These are phyloP conservation scores for Lagopus leucura DNA, from an alignment of 2,113 vertebrate genomes.

Conservation along the genomic window DNA sequence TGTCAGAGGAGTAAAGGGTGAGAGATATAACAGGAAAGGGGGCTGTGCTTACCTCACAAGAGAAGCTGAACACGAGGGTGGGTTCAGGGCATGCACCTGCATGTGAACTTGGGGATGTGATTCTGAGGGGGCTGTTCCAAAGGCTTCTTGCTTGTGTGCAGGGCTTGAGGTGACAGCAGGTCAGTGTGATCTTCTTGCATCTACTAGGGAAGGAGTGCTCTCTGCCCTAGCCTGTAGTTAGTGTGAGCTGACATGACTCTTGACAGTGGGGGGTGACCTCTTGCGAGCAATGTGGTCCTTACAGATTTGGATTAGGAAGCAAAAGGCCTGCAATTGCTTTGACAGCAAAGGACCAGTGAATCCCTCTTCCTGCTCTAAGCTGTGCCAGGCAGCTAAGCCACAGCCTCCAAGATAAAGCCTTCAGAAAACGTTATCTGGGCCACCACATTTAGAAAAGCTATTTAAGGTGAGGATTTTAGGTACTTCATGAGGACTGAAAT, in stretches of 20 bases:
- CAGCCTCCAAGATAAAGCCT: background rate
- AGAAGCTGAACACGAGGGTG: background rate
- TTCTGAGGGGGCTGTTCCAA: background rate
- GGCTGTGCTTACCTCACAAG: background rate
- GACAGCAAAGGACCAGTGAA: background rate
- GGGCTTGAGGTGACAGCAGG: background rate
- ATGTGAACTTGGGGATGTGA: background rate
- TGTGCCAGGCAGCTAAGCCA: background rate
- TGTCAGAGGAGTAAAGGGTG: background rate
- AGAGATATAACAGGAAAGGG: background rate
- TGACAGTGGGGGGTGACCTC: background rate
- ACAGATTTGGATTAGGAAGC: background rate
- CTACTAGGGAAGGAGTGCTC: background rate
- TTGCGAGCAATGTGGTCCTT: background rate
- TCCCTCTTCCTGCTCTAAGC: background rate
- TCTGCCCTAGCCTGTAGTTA: background rate
- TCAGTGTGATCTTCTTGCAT: background rate
- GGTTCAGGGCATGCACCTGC: fast-evolving
- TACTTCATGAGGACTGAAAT: background rate
- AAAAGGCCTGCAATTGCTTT: background rate
- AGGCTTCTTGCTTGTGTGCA: background rate
- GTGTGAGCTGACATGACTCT: background rate
- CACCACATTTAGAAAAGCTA: background rate
- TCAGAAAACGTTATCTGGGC: background rate
- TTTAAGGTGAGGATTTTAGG: background rate